Conservation (phyloP, 2,797 vertebrate genomes). For the Malacoraja senta region DNA sequence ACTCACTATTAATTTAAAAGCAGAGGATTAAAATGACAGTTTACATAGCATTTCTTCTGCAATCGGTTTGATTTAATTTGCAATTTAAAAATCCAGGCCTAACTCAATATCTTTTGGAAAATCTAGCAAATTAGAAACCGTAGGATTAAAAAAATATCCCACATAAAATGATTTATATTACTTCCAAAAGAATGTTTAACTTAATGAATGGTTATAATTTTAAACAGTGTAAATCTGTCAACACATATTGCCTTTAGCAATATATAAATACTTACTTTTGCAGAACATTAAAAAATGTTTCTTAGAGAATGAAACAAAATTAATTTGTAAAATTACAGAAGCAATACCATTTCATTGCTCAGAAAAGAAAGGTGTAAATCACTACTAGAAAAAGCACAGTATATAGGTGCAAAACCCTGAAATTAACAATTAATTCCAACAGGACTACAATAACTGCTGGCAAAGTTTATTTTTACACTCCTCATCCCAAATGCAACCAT, state of each 20-base stretch:
- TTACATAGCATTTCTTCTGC: slow-evolving; percentile 60
- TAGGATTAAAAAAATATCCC: neutral
- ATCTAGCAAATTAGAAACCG: slow-evolving; percentile 38
- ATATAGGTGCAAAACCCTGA: neutral
- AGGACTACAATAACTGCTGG: neutral
- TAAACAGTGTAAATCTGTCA: slow-evolving; percentile 14
- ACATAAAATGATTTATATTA: slow-evolving; percentile 14
- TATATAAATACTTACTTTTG: slow-evolving; percentile 1
- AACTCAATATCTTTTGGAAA: slow-evolving; percentile 56
- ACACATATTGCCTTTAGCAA: neutral
- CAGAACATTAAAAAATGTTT: neutral
- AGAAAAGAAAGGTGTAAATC: neutral
- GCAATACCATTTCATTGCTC: neutral
- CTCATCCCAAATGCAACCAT: neutral
- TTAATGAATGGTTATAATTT: slow-evolving; percentile 33
- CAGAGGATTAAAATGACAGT: slow-evolving; percentile 45
- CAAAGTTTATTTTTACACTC: neutral
- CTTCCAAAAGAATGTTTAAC: slow-evolving; percentile 7
- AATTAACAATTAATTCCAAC: neutral
- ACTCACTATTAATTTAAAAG: slow-evolving; percentile 52
- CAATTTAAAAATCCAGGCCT: slow-evolving; percentile 54
- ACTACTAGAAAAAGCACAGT: neutral
- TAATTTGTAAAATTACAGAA: neutral
- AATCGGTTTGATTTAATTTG: slow-evolving; percentile 62
- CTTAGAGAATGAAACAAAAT: neutral